phyloP scores from a whole-genome alignment of 2,113 vertebrate species.

The Penelope pileata region DNA sequence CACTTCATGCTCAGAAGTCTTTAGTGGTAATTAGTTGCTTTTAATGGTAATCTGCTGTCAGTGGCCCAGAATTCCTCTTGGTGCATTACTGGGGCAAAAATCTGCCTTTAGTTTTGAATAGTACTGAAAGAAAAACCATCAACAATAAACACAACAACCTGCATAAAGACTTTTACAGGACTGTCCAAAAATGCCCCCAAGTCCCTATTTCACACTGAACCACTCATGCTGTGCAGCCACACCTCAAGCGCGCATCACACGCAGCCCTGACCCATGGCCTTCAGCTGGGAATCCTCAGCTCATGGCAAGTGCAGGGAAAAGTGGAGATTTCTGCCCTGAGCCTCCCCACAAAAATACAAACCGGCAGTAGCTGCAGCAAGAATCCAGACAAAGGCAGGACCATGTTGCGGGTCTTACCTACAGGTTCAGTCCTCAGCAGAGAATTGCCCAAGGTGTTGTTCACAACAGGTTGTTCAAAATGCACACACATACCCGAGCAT shows the following conservation, averaged over 20 bases:
- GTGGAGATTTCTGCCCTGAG: no score
- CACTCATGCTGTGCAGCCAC: neutral
- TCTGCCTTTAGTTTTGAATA: neutral
- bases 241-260: neutral
- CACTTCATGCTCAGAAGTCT: neutral
- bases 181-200: neutral
- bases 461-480: neutral
- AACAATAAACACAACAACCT: neutral
- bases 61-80: neutral
- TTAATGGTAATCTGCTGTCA: neutral
- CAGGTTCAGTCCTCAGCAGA: neutral
- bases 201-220: neutral
- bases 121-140: neutral
- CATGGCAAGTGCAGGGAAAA: neutral
- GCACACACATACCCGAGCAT: no score
- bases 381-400: no score
- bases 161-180: neutral
- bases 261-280: neutral
- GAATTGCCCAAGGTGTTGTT: neutral
- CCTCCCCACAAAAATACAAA: neutral
- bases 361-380: neutral
- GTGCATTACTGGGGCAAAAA: neutral
- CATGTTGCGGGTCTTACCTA: neutral
- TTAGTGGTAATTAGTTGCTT: neutral
- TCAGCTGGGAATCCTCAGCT: neutral